phyloP scores from a whole-genome alignment of 2,113 vertebrate genomes.

The Paratilapia polleni region DNA sequence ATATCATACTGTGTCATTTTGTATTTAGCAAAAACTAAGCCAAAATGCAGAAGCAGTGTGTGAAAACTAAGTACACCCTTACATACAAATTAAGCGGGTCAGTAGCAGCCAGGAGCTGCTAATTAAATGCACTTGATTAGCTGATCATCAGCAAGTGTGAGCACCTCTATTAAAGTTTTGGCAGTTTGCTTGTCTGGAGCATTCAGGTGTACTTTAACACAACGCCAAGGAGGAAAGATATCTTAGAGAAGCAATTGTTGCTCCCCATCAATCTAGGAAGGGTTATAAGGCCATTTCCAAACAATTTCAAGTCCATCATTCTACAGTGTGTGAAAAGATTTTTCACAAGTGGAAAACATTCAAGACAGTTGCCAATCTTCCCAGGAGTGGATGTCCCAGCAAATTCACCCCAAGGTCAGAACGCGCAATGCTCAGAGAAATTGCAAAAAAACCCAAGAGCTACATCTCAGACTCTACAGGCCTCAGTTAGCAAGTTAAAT shows the following conservation, averaged over 20 bases:
- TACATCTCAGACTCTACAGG: background rate
- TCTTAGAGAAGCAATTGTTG: background rate
- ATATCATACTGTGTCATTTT: no score
- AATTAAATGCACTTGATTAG: background rate
- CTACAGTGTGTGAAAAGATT: background rate
- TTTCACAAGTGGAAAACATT: background rate
- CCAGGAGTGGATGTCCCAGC: background rate
- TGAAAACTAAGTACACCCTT: no score
- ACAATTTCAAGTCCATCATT: background rate
- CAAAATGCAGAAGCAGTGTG: no score
- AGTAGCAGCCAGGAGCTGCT: background rate
- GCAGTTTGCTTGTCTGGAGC: background rate
- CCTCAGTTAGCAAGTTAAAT: background rate
- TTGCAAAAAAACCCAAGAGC: background rate
- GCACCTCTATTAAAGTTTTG: background rate
- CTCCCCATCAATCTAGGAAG: background rate
- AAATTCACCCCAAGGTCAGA: slow-evolving; percentile 1
- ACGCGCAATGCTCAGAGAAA: background rate
- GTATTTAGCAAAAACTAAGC: no score
- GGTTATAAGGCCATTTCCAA: background rate
- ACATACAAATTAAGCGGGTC: background rate
- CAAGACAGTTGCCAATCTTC: background rate
- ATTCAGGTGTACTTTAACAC: background rate
- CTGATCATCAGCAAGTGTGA: background rate
- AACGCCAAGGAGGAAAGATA: background rate